Evolutionary conservation across 2,888 invertebrate species (phyloP).

Genomic region (Perdita meconis): DNA sequence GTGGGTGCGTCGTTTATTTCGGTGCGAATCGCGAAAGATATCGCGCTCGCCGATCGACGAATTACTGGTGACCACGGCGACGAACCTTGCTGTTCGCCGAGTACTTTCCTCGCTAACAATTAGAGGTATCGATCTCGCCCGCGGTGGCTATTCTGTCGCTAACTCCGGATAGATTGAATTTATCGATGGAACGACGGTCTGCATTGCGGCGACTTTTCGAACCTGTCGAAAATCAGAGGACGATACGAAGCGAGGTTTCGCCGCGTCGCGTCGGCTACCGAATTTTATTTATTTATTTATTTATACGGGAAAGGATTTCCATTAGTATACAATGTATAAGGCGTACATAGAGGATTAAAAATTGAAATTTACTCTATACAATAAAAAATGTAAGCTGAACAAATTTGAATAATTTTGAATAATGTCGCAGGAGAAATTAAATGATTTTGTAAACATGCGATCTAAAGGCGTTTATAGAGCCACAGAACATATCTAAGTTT

Average conservation of each 20-base stretch:
- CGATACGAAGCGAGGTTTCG: neutral
- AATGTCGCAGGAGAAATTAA: too few relatives aligned
- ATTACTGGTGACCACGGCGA: neutral
- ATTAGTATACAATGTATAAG: too few relatives aligned
- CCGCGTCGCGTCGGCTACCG: neutral
- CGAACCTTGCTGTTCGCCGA: neutral
- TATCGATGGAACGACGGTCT: conserved; percentile 22
- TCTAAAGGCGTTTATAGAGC: too few relatives aligned
- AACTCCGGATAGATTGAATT: conserved; percentile 19
- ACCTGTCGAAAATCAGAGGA: neutral
- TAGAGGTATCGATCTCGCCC: conserved; percentile 6
- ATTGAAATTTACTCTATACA: too few relatives aligned
- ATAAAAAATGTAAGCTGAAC: too few relatives aligned
- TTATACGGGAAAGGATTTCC: too few relatives aligned
- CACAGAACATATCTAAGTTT: too few relatives aligned
- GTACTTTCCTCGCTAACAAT: neutral
- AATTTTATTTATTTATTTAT: too few relatives aligned
- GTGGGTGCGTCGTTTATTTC: neutral
- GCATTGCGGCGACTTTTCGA: conserved; percentile 15
- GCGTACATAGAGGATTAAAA: too few relatives aligned
- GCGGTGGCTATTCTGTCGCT: neutral
- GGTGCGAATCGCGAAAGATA: neutral
- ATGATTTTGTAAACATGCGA: too few relatives aligned
- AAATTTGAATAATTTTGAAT: too few relatives aligned
- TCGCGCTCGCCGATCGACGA: neutral